phyloP scores from a whole-genome alignment of 2,113 vertebrate species.

The Triplophysa tibetana region DNA sequence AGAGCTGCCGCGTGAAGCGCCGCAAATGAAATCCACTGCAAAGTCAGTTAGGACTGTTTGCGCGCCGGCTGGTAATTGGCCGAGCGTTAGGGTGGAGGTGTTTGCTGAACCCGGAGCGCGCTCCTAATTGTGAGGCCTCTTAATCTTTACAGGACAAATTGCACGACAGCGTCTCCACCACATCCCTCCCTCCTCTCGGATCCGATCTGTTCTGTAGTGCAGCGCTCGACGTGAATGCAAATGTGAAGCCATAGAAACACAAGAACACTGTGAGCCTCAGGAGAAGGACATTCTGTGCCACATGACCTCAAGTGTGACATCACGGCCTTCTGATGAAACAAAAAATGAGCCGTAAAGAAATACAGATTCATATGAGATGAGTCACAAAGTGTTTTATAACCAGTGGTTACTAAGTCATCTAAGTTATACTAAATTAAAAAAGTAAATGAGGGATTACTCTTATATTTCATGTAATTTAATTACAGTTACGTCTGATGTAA shows the following conservation, averaged over 20 bases:
- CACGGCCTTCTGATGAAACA: no score
- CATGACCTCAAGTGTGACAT: neutral
- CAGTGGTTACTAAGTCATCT: no score
- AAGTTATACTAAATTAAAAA: no score
- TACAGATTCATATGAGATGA: no score
- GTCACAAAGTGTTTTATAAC: no score
- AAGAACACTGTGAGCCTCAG: neutral
- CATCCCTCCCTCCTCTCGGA: neutral
- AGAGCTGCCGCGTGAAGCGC: conserved; percentile 54
- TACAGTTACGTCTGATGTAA: no score
- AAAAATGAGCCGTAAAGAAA: no score
- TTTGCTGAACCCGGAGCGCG: neutral
- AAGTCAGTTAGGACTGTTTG: conserved; percentile 64
- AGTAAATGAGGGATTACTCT: no score
- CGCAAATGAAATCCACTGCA: conserved; percentile 62
- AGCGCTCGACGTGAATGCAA: conserved; percentile 1
- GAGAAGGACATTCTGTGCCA: neutral
- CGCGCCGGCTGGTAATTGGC: conserved; percentile 61
- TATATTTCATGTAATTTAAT: no score
- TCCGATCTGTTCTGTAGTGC: neutral
- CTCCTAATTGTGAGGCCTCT: conserved; percentile 11
- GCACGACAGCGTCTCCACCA: neutral
- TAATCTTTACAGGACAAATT: conserved; percentile 29
- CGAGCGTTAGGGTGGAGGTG: conserved; percentile 60
- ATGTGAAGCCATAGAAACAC: neutral